phyloP scores from a whole-genome alignment of 2,113 vertebrate species.

The Antennarius striatus region DNA sequence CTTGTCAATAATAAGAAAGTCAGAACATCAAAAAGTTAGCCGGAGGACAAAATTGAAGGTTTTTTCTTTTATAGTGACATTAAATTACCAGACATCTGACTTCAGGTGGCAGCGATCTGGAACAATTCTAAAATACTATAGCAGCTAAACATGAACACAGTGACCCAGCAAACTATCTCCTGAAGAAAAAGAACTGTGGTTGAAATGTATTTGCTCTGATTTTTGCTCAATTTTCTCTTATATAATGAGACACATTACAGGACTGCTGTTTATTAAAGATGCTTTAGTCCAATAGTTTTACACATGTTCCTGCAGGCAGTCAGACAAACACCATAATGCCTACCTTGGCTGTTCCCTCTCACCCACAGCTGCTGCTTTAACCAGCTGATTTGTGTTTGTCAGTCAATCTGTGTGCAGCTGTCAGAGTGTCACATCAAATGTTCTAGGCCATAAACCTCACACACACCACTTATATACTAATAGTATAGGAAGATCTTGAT shows the following conservation, averaged over 20 bases:
- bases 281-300: not conserved
- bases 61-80: not conserved
- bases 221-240: too few relatives aligned
- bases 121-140: conserved; percentile 49
- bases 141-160: conserved; percentile 42
- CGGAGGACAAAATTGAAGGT: not conserved
- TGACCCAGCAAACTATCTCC: conserved; percentile 51
- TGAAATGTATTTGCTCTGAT: conserved; percentile 12
- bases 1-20: not conserved
- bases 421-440: conserved; percentile 60
- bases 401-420: conserved; percentile 62
- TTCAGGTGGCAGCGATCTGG: conserved; percentile 43
- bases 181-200: conserved; percentile 10
- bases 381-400: conserved; percentile 55
- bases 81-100: conserved; percentile 32
- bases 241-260: too few relatives aligned
- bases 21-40: conserved; percentile 1
- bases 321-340: not conserved
- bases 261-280: too few relatives aligned
- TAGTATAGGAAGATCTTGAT: too few relatives aligned
- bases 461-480: conserved; percentile 19
- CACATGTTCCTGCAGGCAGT: not conserved
- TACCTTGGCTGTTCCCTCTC: not conserved
- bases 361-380: conserved; percentile 48
- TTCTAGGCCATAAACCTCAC: conserved; percentile 52